phyloP scores from a whole-genome alignment of 64 coral and sea anemone species.

The Pocillopora verrucosa region DNA sequence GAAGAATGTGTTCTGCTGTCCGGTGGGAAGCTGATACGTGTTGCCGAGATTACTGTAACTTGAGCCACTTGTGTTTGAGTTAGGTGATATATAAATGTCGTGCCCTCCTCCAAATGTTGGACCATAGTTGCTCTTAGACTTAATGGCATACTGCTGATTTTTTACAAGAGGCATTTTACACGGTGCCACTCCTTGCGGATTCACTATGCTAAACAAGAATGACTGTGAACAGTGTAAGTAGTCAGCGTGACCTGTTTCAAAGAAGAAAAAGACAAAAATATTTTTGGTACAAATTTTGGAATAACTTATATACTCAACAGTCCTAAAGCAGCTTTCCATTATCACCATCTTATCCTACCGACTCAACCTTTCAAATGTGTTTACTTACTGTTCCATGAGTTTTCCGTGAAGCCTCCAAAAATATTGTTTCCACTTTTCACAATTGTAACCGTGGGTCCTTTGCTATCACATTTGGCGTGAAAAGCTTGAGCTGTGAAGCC shows the following conservation, averaged over 20 bases:
- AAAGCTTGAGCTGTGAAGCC: background rate
- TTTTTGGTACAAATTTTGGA: no score
- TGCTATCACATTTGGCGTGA: background rate
- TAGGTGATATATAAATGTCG: background rate
- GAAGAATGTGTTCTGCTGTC: background rate
- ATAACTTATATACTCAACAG: no score
- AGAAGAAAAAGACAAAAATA: no score
- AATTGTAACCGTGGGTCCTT: background rate
- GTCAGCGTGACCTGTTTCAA: background rate
- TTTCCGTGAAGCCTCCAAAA: slow-evolving; percentile 5
- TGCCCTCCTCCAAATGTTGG: background rate
- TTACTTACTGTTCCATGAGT: slow-evolving; percentile 44
- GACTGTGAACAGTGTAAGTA: background rate
- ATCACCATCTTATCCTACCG: background rate
- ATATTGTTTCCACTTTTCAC: slow-evolving; percentile 1
- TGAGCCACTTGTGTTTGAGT: background rate
- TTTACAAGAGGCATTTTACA: background rate
- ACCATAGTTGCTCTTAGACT: background rate
- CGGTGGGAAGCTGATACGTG: slow-evolving; percentile 15
- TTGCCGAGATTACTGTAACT: slow-evolving; percentile 23
- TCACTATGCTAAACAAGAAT: background rate
- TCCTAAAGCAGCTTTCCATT: no score
- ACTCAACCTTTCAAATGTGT: no score
- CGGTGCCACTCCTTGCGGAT: background rate
- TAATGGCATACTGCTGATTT: no score